Evolutionary conservation across 2,888 invertebrate species (phyloP).

Genomic region (Drosophila birchii): DNA sequence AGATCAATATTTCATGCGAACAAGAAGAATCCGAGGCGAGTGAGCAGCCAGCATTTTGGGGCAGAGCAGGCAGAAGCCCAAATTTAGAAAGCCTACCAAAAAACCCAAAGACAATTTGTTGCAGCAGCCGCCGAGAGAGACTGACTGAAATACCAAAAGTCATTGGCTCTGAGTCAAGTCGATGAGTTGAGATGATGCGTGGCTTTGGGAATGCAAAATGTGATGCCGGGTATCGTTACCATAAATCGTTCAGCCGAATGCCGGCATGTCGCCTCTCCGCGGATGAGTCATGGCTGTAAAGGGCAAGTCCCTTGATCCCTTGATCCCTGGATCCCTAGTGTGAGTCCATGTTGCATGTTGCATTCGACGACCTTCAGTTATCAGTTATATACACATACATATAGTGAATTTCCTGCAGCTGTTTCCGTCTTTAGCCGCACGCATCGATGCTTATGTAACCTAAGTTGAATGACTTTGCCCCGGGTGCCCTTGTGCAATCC

Average conservation of each 20-base stretch:
- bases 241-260: slow-evolving; percentile 36
- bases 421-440: slow-evolving; percentile 53
- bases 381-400: slow-evolving; percentile 5
- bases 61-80: slow-evolving; percentile 48
- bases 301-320: slow-evolving; percentile 48
- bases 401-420: slow-evolving; percentile 25
- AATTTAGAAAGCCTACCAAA: slow-evolving; percentile 71
- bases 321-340: background rate
- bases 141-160: slow-evolving; percentile 68
- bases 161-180: slow-evolving; percentile 54
- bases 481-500: slow-evolving; percentile 47
- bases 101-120: slow-evolving; percentile 31
- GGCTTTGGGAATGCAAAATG: slow-evolving; percentile 25
- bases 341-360: slow-evolving; percentile 45
- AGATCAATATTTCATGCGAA: slow-evolving; percentile 35
- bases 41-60: slow-evolving; percentile 35
- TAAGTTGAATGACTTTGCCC: slow-evolving; percentile 70
- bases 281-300: slow-evolving; percentile 43
- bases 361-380: slow-evolving; percentile 59
- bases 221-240: slow-evolving; percentile 14
- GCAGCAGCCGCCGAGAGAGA: slow-evolving; percentile 19
- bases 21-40: slow-evolving; percentile 25
- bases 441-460: slow-evolving; percentile 71
- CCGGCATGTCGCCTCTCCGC: slow-evolving; percentile 9
- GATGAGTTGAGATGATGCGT: slow-evolving; percentile 18